phyloP scores from a whole-genome alignment of 2,797 vertebrate genomes.

The Myotis pilosus region DNA sequence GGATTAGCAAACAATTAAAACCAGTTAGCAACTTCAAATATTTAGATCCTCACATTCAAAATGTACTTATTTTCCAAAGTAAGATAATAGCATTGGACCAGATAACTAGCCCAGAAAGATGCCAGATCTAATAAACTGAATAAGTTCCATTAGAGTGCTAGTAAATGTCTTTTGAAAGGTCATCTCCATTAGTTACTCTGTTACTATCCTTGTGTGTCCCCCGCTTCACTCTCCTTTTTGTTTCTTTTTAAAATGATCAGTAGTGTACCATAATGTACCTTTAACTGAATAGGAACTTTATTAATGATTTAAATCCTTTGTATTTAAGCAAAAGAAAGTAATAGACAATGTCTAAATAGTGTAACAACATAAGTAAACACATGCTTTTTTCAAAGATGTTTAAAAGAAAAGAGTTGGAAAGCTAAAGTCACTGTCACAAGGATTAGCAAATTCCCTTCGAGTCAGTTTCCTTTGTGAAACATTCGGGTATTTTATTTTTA shows the following conservation, averaged over 20 bases:
- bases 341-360: conserved; percentile 7
- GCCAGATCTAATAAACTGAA: conserved; percentile 22
- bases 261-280: background rate
- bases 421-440: background rate
- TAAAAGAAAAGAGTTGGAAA: conserved; percentile 25
- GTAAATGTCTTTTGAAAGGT: conserved; percentile 53
- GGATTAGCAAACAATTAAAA: conserved; percentile 48
- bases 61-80: conserved; percentile 29
- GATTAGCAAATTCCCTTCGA: background rate
- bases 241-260: background rate
- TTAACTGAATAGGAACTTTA: conserved; percentile 49
- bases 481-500: background rate
- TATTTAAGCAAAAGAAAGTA: conserved; percentile 48
- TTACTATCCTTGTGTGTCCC: background rate
- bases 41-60: background rate
- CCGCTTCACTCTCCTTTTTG: background rate
- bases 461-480: conserved; percentile 9
- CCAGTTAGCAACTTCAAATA: background rate
- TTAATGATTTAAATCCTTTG: conserved; percentile 33
- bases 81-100: background rate
- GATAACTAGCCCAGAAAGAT: conserved; percentile 6
- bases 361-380: background rate
- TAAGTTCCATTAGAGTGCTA: background rate
- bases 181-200: conserved; percentile 26
- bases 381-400: conserved; percentile 18